Evolutionary conservation across 2,113 vertebrate species (phyloP).

Genomic region (Campylomormyrus numenius): DNA sequence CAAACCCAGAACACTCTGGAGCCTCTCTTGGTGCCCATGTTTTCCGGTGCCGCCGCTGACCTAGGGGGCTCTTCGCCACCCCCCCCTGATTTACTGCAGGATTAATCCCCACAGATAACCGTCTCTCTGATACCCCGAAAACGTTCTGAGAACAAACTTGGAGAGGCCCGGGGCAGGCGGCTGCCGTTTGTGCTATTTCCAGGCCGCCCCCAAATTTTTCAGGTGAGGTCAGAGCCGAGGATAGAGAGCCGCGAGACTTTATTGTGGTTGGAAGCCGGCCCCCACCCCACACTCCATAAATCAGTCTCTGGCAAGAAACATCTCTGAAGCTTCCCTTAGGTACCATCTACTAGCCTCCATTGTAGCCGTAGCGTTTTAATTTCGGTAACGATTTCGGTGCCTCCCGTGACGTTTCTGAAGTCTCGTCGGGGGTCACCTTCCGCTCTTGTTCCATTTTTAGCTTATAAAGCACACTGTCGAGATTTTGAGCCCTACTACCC

Average conservation of each 20-base stretch:
- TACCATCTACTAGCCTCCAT: not conserved
- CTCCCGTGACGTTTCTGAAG: not conserved
- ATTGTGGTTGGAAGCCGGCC: conserved; percentile 54
- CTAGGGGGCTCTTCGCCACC: not conserved
- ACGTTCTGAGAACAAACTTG: not conserved
- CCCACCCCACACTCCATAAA: conserved; percentile 49
- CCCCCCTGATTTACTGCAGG: not conserved
- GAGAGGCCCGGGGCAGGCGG: not conserved
- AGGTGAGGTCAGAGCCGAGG: conserved; percentile 52
- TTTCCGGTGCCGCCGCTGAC: not conserved
- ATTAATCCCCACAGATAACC: not conserved
- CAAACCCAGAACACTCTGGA: not conserved
- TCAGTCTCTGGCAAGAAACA: conserved; percentile 41
- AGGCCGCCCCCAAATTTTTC: conserved; percentile 45
- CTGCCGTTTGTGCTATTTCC: conserved; percentile 16
- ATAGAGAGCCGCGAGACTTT: conserved; percentile 47
- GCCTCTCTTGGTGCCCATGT: not conserved
- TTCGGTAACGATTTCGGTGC: not conserved
- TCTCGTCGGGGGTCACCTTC: not conserved
- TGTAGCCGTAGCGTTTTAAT: not conserved
- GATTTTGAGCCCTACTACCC: not conserved
- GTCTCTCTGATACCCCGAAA: not conserved
- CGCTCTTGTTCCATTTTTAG: not conserved
- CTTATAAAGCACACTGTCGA: not conserved
- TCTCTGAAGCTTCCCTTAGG: not conserved